These are phyloP conservation scores for Corythornis madagascariensis DNA, from an alignment of 2,113 vertebrate genomes.

Conservation along the genomic window DNA sequence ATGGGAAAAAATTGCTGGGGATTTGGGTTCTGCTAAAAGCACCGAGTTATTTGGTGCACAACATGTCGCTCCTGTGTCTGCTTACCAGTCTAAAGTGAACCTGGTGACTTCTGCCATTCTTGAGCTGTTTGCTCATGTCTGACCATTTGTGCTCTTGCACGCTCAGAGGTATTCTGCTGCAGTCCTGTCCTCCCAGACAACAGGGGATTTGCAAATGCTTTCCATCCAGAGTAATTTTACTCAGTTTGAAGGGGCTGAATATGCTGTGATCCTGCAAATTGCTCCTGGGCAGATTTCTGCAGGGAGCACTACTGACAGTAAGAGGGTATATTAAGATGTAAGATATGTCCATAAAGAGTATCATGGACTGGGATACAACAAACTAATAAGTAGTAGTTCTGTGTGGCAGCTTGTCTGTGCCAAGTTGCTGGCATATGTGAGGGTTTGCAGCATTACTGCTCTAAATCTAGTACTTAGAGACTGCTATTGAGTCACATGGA, in stretches of 20 bases:
- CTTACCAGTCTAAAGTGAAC: neutral
- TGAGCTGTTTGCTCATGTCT: neutral
- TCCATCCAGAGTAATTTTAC: neutral
- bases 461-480: neutral
- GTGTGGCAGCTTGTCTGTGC: neutral
- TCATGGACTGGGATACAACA: neutral
- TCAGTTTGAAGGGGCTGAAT: neutral
- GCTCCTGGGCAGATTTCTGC: neutral
- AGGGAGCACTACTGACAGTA: neutral
- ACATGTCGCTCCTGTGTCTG: accelerated
- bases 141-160: neutral
- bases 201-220: neutral
- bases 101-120: neutral
- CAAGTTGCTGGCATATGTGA: neutral
- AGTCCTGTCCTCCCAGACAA: neutral
- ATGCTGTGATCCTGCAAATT: neutral
- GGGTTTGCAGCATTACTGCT: neutral
- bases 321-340: neutral
- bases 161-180: neutral
- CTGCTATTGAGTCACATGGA: neutral
- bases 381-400: neutral
- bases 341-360: neutral
- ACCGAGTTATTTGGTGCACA: neutral
- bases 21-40: neutral
- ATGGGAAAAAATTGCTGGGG: accelerated